Base-by-base conservation (phyloP, 1,140 invertebrate species). In the Sitobion miscanthi region DNA sequence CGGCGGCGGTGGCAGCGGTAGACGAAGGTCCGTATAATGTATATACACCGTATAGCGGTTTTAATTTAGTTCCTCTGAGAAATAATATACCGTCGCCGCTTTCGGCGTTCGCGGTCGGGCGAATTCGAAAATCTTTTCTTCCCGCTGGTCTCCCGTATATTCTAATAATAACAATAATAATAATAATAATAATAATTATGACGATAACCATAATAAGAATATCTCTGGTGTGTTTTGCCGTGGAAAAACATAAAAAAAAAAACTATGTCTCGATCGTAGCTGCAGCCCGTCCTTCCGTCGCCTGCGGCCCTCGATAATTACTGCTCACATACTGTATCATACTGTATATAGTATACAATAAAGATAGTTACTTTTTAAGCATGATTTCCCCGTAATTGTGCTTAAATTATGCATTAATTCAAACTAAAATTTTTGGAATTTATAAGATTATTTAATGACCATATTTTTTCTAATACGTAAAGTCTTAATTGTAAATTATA, bases 21-120 rank as follows among this genome's bases (percentile, higher is more conserved):
- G 21, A 87, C 47, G 85, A 20, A 52, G 49, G 49, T 17, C 6
- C 77, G 77, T 38, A 52, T 52, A 52, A 54, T 54, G 14, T 25
- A 69, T n/a, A 77, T n/a, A 30, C 62, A 30, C 62, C n/a, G 14
- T 54, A 49, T 35, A 21, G 47, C 21, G 88, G 35, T 90, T 90
- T 90, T 90, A 90, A 90, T 90, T 90, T 90, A 9, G 88, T 90
- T 57, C 21, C 52, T 57, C 35, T 23, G 88, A 90, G 20, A 38
- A 89, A 25, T 86, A 45, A 45, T 89, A 57, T 54, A 90, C 88
- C 35, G 35, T 38, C 88, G 49, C 52, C 20, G 86, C 30, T 90
- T 11, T 57, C 35, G 42, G 52, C 88, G 52, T 90, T 90, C 52
- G 21, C 23, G 52, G 88, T 54, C 49, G 47, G n/a, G 2, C 87